Evolutionary conservation across 2,888 invertebrate species (phyloP).

Genomic region (Xanthorhoe spadicearia): DNA sequence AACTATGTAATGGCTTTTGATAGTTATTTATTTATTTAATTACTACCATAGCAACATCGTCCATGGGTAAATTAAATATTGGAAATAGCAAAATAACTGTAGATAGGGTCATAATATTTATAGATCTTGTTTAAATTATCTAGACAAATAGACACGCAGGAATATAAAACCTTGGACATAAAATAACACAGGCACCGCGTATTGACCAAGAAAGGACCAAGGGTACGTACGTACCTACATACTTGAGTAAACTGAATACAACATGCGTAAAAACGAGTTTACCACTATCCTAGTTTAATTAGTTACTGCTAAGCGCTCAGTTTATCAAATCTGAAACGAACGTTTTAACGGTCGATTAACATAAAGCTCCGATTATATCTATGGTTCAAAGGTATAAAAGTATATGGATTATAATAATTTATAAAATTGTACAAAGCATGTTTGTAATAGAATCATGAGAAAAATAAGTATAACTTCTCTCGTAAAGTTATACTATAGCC

Average conservation of each 20-base stretch:
- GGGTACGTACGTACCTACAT: not conserved
- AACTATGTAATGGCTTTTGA: not conserved
- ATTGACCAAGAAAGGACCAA: not conserved
- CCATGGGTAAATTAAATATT: not conserved
- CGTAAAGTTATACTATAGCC: too few relatives aligned
- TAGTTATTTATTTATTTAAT: not conserved
- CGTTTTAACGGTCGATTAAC: not conserved
- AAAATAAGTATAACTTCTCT: too few relatives aligned
- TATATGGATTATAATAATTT: too few relatives aligned
- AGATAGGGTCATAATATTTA: constrained; percentile 1
- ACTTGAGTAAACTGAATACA: constrained; percentile 26
- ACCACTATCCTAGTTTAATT: constrained; percentile 41
- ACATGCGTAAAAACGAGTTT: constrained; percentile 40
- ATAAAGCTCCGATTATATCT: not conserved
- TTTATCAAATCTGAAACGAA: constrained; percentile 1
- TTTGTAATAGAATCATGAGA: too few relatives aligned
- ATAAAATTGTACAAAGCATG: not conserved
- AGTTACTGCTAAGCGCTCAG: constrained; percentile 37
- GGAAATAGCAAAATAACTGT: constrained; percentile 1
- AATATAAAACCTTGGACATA: not conserved
- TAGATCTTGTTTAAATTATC: not conserved
- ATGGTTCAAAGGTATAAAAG: not conserved
- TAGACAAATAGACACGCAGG: constrained; percentile 4
- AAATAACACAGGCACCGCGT: constrained; percentile 2
- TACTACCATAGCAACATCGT: constrained; percentile 5